phyloP scores from a whole-genome alignment of 2,113 vertebrate species.

The Tragulus kanchil region DNA sequence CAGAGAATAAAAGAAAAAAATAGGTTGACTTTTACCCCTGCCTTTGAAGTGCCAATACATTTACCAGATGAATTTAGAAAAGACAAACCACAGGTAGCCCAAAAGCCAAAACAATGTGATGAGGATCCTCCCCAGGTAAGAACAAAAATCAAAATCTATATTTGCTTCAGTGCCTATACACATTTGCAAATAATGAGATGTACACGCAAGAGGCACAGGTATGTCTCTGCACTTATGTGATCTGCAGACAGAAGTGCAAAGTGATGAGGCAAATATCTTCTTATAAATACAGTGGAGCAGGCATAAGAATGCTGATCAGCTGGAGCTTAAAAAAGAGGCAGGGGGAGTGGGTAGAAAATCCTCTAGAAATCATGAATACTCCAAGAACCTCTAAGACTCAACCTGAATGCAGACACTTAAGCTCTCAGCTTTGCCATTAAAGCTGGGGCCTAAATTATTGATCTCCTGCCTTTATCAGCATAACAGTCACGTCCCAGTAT shows the following conservation, averaged over 20 bases:
- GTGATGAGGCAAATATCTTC: neutral
- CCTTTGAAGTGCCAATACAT: constrained; percentile 31
- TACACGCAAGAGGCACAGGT: neutral
- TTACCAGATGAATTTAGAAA: constrained; percentile 5
- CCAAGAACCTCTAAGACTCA: constrained; percentile 85
- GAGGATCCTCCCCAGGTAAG: neutral
- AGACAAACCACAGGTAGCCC: neutral
- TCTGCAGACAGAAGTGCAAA: neutral
- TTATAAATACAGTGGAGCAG: constrained; percentile 7
- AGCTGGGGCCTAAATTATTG: constrained; percentile 98
- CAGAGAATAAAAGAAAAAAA: neutral
- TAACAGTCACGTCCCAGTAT: constrained; percentile 96
- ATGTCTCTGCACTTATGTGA: neutral
- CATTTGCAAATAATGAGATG: neutral
- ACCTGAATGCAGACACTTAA: constrained; percentile 93
- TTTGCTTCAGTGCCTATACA: neutral
- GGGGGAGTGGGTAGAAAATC: constrained; percentile 55
- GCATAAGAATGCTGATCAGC: neutral
- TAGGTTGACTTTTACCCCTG: neutral
- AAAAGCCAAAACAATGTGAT: neutral
- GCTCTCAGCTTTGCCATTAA: constrained; percentile 95
- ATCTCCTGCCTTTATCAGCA: constrained; percentile 97
- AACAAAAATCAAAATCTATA: neutral
- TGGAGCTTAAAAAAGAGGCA: constrained; percentile 7
- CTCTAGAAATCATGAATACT: constrained; percentile 86